A percentile compares a stretch with the other conserved stretches of the same genome.
phyloP scores from a whole-genome alignment of 2,888 invertebrate species.

The Chaetogeoica ovagalla region DNA sequence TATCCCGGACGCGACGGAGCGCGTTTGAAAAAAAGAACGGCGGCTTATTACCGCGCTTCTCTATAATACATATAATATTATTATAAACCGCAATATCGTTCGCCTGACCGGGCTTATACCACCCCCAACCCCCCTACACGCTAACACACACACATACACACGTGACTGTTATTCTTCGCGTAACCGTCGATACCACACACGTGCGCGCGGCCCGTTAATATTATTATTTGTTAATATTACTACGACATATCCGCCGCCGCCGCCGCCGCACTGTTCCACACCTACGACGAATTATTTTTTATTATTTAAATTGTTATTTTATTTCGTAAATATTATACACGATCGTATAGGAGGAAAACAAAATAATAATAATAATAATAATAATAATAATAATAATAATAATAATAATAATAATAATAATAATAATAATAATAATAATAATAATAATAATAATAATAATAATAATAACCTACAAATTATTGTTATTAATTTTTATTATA shows the following conservation, averaged over 20 bases:
- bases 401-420: neutral
- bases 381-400: neutral
- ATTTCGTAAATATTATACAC: constrained; percentile 35
- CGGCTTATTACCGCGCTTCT: neutral
- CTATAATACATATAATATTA: too few relatives aligned
- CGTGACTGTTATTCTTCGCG: too few relatives aligned
- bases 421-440: neutral
- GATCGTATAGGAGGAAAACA: constrained; percentile 16
- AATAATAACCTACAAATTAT: constrained; percentile 33
- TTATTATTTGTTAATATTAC: too few relatives aligned
- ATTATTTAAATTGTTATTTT: constrained; percentile 31
- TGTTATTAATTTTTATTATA: constrained; percentile 24
- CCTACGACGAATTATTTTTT: constrained; percentile 2
- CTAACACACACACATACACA: neutral
- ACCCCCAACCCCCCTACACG: too few relatives aligned
- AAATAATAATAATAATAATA: neutral
- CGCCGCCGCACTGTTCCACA: constrained; percentile 12
- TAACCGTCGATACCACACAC: neutral
- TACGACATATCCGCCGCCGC: neutral
- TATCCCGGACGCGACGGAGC: too few relatives aligned
- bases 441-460: neutral
- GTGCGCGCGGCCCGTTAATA: neutral
- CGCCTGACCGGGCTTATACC: too few relatives aligned
- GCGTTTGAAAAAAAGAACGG: neutral
- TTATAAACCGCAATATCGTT: too few relatives aligned